Conservation (phyloP, 2,797 vertebrate species). For the Champsocephalus esox region DNA sequence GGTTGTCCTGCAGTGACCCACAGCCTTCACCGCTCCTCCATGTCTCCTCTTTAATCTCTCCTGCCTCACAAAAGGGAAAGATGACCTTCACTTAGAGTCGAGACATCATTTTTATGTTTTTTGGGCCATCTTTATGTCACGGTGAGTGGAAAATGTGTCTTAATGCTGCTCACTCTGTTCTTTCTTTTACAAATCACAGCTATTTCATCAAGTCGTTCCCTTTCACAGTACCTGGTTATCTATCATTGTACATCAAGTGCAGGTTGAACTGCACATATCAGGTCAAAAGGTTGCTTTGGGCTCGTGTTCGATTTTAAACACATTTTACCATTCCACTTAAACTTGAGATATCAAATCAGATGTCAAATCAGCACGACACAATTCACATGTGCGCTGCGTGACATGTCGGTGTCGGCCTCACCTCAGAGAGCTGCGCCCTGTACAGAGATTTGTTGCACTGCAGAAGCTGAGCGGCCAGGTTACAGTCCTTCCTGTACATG, state of each 20-base stretch:
- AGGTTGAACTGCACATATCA: conserved; percentile 13
- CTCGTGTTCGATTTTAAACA: background rate
- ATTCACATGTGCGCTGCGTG: background rate
- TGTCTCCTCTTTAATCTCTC: conserved; percentile 47
- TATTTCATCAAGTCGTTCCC: background rate
- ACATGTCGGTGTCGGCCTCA: conserved; percentile 69
- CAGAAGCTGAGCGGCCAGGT: conserved; percentile 96
- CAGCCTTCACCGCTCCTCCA: conserved; percentile 33
- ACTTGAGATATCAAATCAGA: background rate
- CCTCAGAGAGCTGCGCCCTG: conserved; percentile 95
- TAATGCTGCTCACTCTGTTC: conserved; percentile 6
- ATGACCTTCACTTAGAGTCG: conserved; percentile 53
- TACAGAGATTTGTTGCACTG: conserved; percentile 96
- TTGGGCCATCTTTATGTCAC: conserved; percentile 10
- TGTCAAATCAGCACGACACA: no score
- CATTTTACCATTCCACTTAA: background rate
- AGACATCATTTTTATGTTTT: conserved; percentile 30
- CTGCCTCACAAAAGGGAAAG: conserved; percentile 35
- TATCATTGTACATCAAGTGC: background rate
- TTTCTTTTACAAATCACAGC: conserved; percentile 16
- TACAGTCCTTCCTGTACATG: conserved; percentile 97
- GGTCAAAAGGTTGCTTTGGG: background rate
- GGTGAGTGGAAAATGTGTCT: conserved; percentile 28
- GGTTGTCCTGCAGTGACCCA: conserved; percentile 38
- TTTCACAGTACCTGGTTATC: background rate